A percentile compares a stretch with the other conserved stretches of the same genome.
Conservation (phyloP, 2,113 vertebrate genomes). For the Hepsetus odoe region DNA sequence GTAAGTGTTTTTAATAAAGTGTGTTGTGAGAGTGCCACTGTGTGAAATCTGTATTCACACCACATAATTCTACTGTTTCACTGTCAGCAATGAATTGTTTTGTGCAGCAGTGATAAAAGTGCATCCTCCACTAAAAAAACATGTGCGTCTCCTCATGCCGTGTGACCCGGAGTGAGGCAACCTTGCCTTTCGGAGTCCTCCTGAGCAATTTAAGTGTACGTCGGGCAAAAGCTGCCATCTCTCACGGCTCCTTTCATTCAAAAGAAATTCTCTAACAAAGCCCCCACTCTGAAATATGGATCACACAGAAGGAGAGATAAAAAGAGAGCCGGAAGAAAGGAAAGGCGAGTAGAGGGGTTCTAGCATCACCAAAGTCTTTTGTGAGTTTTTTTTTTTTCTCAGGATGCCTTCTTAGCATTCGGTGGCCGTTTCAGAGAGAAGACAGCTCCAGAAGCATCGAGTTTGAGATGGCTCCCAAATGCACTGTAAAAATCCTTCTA, state of each 20-base stretch:
- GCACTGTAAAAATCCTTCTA: conserved; percentile 41
- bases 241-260: conserved; percentile 34
- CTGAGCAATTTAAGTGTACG: neutral
- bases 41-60: neutral
- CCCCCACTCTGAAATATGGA: conserved; percentile 36
- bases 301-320: conserved; percentile 28
- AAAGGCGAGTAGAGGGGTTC: neutral
- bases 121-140: neutral
- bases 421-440: conserved; percentile 25
- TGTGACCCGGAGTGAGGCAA: neutral
- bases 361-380: conserved; percentile 37
- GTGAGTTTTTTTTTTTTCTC: conserved; percentile 19
- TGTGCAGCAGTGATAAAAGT: neutral
- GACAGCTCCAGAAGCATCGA: conserved; percentile 20
- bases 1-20: neutral
- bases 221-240: conserved; percentile 5
- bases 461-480: conserved; percentile 47
- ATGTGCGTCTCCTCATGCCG: neutral
- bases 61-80: neutral
- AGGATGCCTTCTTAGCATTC: conserved; percentile 46
- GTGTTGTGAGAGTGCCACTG: neutral
- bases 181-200: conserved; percentile 13
- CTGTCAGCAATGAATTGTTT: neutral
- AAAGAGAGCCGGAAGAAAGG: conserved; percentile 8
- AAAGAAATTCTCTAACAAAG: conserved; percentile 42